A percentile compares a stretch with the other conserved stretches of the same genome.
phyloP scores from a whole-genome alignment of 2,797 vertebrate genomes.

The Anableps anableps region DNA sequence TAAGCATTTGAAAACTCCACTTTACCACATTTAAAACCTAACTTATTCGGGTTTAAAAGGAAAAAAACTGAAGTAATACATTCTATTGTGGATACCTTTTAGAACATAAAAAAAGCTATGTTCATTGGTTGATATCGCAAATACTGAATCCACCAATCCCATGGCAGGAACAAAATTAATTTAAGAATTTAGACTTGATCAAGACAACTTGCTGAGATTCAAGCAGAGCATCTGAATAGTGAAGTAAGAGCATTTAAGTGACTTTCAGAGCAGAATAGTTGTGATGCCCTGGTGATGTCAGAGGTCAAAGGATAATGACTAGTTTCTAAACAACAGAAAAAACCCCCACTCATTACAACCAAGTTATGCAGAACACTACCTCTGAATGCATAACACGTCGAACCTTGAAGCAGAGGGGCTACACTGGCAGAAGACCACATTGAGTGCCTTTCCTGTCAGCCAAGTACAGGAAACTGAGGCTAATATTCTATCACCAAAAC shows the following conservation, averaged over 20 bases:
- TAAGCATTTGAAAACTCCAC: constrained; percentile 13
- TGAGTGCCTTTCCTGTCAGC: neutral
- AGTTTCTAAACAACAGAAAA: too few relatives aligned
- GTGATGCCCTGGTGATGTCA: neutral
- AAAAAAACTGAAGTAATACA: neutral
- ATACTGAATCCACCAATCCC: neutral
- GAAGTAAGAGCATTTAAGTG: too few relatives aligned
- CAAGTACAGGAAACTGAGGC: neutral
- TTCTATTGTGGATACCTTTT: neutral
- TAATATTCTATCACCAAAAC: neutral
- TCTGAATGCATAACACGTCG: neutral
- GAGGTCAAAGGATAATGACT: neutral
- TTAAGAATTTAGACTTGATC: neutral
- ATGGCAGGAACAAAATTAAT: neutral
- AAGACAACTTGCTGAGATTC: neutral
- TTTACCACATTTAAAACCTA: neutral
- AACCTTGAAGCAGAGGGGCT: neutral
- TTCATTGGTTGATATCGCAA: neutral
- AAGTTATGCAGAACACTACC: too few relatives aligned
- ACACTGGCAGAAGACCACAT: neutral
- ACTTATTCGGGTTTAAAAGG: neutral
- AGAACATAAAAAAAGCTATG: neutral
- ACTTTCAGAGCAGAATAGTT: neutral
- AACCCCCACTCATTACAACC: too few relatives aligned
- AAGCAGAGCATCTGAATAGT: neutral